phyloP scores from a whole-genome alignment of 2,797 vertebrate genomes.

The Anableps anableps region DNA sequence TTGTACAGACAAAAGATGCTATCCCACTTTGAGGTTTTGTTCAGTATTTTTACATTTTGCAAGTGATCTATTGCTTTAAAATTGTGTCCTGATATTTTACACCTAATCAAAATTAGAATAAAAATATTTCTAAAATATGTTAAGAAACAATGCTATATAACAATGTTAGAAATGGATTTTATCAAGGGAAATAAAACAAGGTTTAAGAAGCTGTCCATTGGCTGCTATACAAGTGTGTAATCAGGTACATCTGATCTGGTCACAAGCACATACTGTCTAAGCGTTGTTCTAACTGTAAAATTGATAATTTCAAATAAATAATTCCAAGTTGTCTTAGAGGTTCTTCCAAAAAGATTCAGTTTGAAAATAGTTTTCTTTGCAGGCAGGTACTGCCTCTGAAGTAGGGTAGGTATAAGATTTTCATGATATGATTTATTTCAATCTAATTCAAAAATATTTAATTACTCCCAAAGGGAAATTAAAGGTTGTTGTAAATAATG shows the following conservation, averaged over 20 bases:
- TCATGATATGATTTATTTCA: not conserved
- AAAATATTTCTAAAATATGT: not conserved
- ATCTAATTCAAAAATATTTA: not conserved
- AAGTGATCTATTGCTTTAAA: not conserved
- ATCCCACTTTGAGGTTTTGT: not conserved
- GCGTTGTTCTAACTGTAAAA: not conserved
- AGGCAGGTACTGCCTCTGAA: not conserved
- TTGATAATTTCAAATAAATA: not conserved
- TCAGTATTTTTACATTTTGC: not conserved
- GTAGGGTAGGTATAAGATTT: not conserved
- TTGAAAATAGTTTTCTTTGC: not conserved
- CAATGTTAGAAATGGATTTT: not conserved
- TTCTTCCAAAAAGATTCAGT: not conserved
- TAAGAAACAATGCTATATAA: not conserved
- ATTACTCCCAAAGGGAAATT: not conserved
- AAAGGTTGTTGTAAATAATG: not conserved
- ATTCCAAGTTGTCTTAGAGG: not conserved
- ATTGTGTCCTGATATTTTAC: not conserved
- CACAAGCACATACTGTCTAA: not conserved
- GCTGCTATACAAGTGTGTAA: not conserved
- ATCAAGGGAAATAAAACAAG: not conserved
- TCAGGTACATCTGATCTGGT: not conserved
- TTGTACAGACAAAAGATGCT: not conserved
- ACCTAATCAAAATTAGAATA: not conserved
- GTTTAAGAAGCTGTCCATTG: not conserved